These are phyloP conservation scores for Hyphantria cunea DNA, from an alignment of 1,140 invertebrate genomes.

Conservation along the genomic window DNA sequence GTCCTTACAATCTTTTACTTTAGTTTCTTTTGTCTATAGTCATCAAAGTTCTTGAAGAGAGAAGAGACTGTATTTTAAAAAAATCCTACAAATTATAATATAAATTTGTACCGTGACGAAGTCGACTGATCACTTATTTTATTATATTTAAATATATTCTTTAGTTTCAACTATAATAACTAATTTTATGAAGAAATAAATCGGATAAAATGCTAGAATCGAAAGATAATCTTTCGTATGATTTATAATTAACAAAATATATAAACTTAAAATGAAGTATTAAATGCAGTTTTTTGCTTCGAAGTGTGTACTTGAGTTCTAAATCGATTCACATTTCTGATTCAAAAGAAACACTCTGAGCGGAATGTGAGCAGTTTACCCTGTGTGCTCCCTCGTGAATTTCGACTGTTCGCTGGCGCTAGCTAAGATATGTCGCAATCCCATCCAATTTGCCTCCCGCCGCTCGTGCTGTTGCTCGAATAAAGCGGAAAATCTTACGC, in stretches of 20 bases:
- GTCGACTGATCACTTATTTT: too few relatives aligned
- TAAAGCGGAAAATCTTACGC: conserved; percentile 73
- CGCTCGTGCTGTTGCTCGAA: conserved; percentile 60
- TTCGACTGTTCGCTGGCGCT: conserved; percentile 58
- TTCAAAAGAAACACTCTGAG: conserved; percentile 49
- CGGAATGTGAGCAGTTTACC: conserved; percentile 67
- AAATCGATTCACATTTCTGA: conserved; percentile 55
- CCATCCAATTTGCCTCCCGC: conserved; percentile 76
- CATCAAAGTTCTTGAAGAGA: too few relatives aligned
- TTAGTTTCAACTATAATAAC: too few relatives aligned
- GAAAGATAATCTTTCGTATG: background rate
- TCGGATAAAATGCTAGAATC: too few relatives aligned
- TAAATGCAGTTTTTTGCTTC: conserved; percentile 9
- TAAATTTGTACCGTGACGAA: too few relatives aligned
- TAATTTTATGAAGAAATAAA: too few relatives aligned
- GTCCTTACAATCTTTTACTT: too few relatives aligned
- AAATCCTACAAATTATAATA: too few relatives aligned
- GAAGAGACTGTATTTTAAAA: too few relatives aligned
- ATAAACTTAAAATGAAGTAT: too few relatives aligned
- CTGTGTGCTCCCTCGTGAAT: conserved; percentile 50
- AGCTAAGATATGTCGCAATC: conserved; percentile 76
- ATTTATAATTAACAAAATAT: background rate
- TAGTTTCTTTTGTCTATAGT: too few relatives aligned
- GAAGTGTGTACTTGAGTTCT: conserved; percentile 44
- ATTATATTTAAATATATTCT: too few relatives aligned